Percentiles rank a stretch among this genome's conserved stretches.
These are phyloP conservation scores for Bungarus multicinctus DNA, from an alignment of 2,113 vertebrate species.

Conservation along the genomic window DNA sequence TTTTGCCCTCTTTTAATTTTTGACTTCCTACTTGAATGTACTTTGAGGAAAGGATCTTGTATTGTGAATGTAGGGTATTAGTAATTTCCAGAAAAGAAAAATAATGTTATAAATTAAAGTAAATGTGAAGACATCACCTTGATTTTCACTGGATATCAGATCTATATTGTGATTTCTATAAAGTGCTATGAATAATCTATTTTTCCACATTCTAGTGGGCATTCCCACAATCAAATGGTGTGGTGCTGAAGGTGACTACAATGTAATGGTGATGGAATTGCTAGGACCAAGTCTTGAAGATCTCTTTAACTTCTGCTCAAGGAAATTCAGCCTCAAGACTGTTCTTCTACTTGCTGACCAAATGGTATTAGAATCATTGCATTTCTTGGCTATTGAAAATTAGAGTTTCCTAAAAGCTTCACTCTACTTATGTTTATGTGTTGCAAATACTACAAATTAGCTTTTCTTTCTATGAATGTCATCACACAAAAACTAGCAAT, in stretches of 20 bases:
- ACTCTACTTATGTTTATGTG: background rate
- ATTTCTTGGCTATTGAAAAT: background rate
- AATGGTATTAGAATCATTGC: constrained; percentile 79
- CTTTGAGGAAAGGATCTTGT: background rate
- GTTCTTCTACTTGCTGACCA: constrained; percentile 94
- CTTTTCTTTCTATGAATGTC: background rate
- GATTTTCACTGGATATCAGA: background rate
- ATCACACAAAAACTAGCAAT: background rate
- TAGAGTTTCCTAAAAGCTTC: background rate
- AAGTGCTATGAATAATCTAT: background rate
- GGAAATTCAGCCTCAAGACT: constrained; percentile 96
- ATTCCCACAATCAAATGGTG: constrained; percentile 97
- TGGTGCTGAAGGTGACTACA: constrained; percentile 95
- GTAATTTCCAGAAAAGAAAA: background rate
- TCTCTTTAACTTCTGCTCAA: constrained; percentile 95
- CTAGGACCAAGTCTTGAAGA: constrained; percentile 93
- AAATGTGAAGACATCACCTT: background rate
- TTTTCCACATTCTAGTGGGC: constrained; percentile 76
- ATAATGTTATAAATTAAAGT: background rate
- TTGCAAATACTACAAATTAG: background rate
- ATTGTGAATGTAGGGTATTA: background rate
- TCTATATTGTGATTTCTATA: background rate
- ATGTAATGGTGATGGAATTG: constrained; percentile 97
- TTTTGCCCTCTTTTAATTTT: background rate
- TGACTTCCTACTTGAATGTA: background rate